Conservation (phyloP, 1,140 invertebrate species). For the Caenorhabditis elegans region DNA sequence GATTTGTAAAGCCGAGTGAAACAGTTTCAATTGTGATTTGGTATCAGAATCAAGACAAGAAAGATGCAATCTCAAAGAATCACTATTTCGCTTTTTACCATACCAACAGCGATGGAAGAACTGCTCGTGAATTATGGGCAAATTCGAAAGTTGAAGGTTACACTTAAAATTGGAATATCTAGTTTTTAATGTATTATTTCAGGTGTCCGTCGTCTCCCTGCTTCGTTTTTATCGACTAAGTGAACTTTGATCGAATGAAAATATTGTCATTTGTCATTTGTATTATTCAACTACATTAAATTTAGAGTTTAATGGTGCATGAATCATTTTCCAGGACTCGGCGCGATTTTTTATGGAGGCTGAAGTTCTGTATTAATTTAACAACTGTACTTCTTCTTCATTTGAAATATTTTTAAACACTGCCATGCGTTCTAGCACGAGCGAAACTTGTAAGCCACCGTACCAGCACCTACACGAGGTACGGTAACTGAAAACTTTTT, state of each 20-base stretch:
- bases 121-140: neutral
- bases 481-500: too few species aligned
- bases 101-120: neutral
- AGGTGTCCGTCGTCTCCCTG: slow-evolving; percentile 24
- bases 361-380: too few species aligned
- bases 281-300: too few species aligned
- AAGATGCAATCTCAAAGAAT: neutral
- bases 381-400: too few species aligned
- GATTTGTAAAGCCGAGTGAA: slow-evolving; percentile 26
- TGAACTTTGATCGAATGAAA: neutral
- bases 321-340: too few species aligned
- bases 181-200: neutral
- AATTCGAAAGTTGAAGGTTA: neutral
- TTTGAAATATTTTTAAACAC: too few species aligned
- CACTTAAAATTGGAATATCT: neutral
- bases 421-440: too few species aligned
- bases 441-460: too few species aligned
- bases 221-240: neutral
- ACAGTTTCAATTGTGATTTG: slow-evolving; percentile 6
- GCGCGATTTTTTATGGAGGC: too few species aligned
- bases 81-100: slow-evolving; percentile 44
- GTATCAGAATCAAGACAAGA: slow-evolving; percentile 31
- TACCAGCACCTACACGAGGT: too few species aligned
- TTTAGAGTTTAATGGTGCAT: too few species aligned
- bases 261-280: neutral